phyloP scores from a whole-genome alignment of 2,113 vertebrate genomes.

The Pangasianodon hypophthalmus region DNA sequence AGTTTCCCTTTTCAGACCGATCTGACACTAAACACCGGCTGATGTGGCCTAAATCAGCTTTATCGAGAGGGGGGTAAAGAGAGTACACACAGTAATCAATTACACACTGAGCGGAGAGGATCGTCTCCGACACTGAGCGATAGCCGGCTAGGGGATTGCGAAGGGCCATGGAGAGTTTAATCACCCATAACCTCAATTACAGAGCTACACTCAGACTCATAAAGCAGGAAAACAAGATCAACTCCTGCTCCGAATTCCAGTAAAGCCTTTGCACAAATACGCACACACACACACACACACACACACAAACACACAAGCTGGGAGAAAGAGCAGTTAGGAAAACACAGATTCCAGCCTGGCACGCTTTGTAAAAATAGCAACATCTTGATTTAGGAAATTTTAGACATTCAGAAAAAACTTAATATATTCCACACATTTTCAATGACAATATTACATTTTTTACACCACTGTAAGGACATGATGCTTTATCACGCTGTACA shows the following conservation, averaged over 20 bases:
- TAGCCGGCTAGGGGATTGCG: constrained; percentile 69
- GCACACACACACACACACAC: constrained; percentile 40
- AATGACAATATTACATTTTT: background rate
- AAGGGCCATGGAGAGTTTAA: constrained; percentile 80
- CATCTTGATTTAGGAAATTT: constrained; percentile 5
- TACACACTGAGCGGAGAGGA: constrained; percentile 43
- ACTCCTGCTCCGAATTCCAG: constrained; percentile 73
- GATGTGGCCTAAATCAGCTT: constrained; percentile 47
- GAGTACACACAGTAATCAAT: constrained; percentile 51
- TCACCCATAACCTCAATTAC: constrained; percentile 83
- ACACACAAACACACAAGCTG: constrained; percentile 36
- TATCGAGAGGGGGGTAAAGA: constrained; percentile 14
- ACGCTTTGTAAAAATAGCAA: constrained; percentile 29
- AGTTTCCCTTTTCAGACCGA: constrained; percentile 33
- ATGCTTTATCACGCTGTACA: background rate
- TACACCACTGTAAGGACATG: background rate
- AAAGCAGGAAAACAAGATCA: constrained; percentile 80
- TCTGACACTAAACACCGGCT: constrained; percentile 41
- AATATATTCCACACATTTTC: background rate
- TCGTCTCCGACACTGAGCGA: constrained; percentile 68
- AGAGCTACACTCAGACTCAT: constrained; percentile 77
- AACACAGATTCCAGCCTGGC: constrained; percentile 52
- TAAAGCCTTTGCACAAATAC: constrained; percentile 61
- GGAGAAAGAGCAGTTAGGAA: background rate
- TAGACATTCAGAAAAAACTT: background rate